These are phyloP conservation scores for Drosophila novamexicana DNA, from an alignment of 1,140 invertebrate species.

Conservation along the genomic window DNA sequence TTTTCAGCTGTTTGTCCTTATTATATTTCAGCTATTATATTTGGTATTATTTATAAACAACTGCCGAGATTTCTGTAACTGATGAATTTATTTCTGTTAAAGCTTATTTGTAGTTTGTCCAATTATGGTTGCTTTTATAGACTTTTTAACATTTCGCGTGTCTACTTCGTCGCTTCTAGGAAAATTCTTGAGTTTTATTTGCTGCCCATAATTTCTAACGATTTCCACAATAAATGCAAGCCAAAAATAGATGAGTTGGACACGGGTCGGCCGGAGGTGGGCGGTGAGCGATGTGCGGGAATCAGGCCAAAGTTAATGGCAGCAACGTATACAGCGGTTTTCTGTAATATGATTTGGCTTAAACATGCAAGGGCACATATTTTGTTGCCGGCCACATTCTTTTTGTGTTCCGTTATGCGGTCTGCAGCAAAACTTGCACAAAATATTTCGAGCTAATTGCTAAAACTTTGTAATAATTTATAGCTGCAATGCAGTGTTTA, in stretches of 20 bases:
- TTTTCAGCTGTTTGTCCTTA: too few species aligned
- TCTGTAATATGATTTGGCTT: conserved; percentile 71
- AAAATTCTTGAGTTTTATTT: conserved; percentile 21
- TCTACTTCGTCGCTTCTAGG: conserved; percentile 3
- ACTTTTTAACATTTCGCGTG: conserved; percentile 16
- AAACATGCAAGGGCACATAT: conserved; percentile 78
- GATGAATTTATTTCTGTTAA: too few species aligned
- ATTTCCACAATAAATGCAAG: conserved; percentile 3
- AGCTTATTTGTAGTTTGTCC: too few species aligned
- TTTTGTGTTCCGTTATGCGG: conserved; percentile 10
- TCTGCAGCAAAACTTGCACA: conserved; percentile 49
- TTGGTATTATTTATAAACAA: too few species aligned
- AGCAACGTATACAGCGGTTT: conserved; percentile 53
- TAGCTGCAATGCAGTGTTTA: conserved; percentile 75
- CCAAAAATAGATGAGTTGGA: too few species aligned
- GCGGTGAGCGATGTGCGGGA: neutral
- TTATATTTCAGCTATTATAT: too few species aligned
- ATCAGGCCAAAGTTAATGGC: conserved; percentile 22
- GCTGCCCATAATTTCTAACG: conserved; percentile 29
- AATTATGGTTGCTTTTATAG: too few species aligned
- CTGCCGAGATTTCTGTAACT: too few species aligned
- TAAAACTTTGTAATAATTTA: conserved; percentile 79
- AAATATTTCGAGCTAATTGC: conserved; percentile 76
- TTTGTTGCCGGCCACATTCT: conserved; percentile 47
- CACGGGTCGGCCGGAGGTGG: too few species aligned